Evolutionary conservation across 37 sponge, comb jelly and placozoan species (phyloP).

Genomic region (Haliclona indistincta): DNA sequence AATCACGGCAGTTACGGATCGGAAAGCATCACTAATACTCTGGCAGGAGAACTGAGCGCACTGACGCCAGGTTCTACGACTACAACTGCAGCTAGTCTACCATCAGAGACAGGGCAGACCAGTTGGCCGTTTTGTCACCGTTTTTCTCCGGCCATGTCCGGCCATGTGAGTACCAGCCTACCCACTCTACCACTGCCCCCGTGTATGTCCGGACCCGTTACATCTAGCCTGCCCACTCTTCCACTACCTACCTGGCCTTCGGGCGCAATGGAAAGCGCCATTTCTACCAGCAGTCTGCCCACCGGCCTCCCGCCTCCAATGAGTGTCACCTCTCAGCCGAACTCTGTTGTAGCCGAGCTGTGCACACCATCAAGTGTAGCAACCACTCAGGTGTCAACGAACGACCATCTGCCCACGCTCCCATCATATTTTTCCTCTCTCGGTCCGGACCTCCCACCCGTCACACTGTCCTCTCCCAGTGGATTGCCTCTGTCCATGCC

Average conservation of each 20-base stretch:
- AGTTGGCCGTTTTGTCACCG: not conserved
- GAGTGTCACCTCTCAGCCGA: not conserved
- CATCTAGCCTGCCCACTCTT: conserved; percentile 6
- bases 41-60: not conserved
- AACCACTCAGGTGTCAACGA: not conserved
- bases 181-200: not conserved
- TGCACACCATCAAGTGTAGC: not conserved
- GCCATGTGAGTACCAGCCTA: no score
- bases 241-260: conserved; percentile 13
- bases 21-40: no score
- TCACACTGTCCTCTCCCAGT: not conserved
- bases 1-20: no score
- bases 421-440: not conserved
- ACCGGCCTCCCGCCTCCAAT: not conserved
- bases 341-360: not conserved
- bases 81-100: not conserved
- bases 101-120: not conserved
- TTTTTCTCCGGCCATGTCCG: not conserved
- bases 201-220: not conserved
- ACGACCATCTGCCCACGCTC: conserved; percentile 7
- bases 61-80: not conserved
- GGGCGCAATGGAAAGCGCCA: not conserved
- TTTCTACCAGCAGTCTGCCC: not conserved
- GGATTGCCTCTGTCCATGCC: conserved; percentile 49
- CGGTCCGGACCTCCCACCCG: not conserved